Evolutionary conservation across 64 coral and sea anemone genomes (phyloP).

Genomic region (Stichodactyla helianthus): DNA sequence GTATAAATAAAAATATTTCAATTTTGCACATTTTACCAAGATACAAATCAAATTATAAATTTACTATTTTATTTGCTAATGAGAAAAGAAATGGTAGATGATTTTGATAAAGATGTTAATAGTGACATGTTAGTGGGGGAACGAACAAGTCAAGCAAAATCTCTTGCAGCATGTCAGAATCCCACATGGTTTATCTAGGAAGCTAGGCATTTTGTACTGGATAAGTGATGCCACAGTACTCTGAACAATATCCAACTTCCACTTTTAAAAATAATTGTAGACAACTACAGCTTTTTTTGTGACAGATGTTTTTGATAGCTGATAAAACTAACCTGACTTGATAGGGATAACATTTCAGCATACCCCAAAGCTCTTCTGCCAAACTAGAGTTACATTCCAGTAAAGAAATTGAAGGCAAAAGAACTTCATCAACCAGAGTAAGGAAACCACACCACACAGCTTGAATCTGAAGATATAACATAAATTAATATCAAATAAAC

Average conservation of each 20-base stretch:
- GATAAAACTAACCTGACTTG: constrained; percentile 66
- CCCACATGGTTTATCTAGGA: constrained; percentile 62
- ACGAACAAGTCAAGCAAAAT: constrained; percentile 58
- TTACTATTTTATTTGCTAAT: too few relatives aligned
- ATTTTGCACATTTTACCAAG: too few relatives aligned
- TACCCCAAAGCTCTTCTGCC: constrained; percentile 91
- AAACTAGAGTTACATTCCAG: constrained; percentile 98
- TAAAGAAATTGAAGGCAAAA: constrained; percentile 87
- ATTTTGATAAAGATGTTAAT: neutral
- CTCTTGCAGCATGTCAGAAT: constrained; percentile 51
- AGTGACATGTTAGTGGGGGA: constrained; percentile 57
- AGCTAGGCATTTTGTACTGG: constrained; percentile 45
- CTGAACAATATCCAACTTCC: neutral
- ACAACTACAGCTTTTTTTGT: too few relatives aligned
- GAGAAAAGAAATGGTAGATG: too few relatives aligned
- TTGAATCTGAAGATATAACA: constrained; percentile 50
- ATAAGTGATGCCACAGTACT: constrained; percentile 12
- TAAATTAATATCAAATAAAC: neutral
- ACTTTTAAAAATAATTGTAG: neutral
- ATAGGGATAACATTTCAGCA: constrained; percentile 93
- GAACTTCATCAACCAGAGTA: constrained; percentile 86
- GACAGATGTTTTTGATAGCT: too few relatives aligned
- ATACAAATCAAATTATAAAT: too few relatives aligned
- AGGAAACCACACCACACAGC: constrained; percentile 90
- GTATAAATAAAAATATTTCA: too few relatives aligned